Evolutionary conservation across 1,140 invertebrate genomes (phyloP), one percentile per base, ranked within the genome.

Genomic region (Leptinotarsa undecemlineata): DNA sequence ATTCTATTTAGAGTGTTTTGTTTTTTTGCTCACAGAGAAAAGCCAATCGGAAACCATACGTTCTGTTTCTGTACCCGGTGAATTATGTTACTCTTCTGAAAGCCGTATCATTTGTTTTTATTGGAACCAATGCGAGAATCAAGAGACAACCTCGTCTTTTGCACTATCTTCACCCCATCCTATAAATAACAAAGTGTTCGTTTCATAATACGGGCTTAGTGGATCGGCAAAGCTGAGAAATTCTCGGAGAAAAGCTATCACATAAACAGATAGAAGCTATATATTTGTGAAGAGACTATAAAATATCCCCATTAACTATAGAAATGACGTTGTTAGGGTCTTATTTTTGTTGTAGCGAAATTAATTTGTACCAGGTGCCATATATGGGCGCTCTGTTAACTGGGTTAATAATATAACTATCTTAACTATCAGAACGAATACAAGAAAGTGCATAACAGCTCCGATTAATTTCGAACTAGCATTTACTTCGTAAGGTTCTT

Each of bases 171-270:
- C 51, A 57, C 51, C 51, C 51, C 51, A 57, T 17, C 15, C 17
- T 57, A 57, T 57, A 57, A 57, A 57, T 57, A 57, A 57, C 51
- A n/a, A 57, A 57, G n/a, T 57, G 51, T 57, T 57, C 51, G 51
- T 57, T 57, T n/a, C 17, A 57, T n/a, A 57, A 57, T 14, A 57
- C 51, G 15, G 51, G 51, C 51, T 57, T 0, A 19, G 51, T 57
- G n/a, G n/a, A 19, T 17, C 51, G 51, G 51, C 14, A 15, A 57
- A 57, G n/a, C 51, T 57, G 51, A 57, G 17, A 57, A 19, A 57
- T 57, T 15, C 51, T 57, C 51, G 51, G 51, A 57, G 51, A 14
- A n/a, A 57, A 57, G 51, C 51, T 57, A 57, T 57, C 51, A 17
- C 51, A 57, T n/a, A 57, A 57, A 15, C 51, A 57, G 51, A 57